Evolutionary conservation across 2,888 invertebrate genomes (phyloP).

Genomic region (Drosophila anomelani): DNA sequence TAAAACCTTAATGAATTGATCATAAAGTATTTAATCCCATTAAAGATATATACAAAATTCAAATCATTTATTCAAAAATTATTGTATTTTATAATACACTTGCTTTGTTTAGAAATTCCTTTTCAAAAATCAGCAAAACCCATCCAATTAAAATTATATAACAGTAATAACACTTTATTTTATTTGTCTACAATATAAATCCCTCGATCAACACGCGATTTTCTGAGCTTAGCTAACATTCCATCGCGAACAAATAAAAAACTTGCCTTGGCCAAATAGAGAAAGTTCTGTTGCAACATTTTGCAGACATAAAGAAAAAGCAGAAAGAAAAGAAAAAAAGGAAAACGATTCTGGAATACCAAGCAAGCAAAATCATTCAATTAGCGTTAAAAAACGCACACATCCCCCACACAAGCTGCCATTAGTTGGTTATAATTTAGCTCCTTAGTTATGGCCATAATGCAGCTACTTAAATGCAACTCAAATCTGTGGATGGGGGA

Average conservation of each 20-base stretch:
- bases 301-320: neutral
- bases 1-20: too few species aligned
- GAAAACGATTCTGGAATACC: conserved; percentile 37
- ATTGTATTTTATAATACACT: neutral
- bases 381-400: conserved; percentile 37
- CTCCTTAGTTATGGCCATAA: conserved; percentile 49
- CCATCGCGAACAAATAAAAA: conserved; percentile 26
- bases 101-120: neutral
- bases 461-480: conserved; percentile 56
- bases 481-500: conserved; percentile 18
- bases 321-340: conserved; percentile 2
- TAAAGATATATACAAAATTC: too few species aligned
- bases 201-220: conserved; percentile 5
- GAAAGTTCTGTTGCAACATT: conserved; percentile 35
- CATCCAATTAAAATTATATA: neutral
- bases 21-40: too few species aligned
- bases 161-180: neutral
- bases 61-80: too few species aligned
- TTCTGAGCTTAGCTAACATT: conserved; percentile 6
- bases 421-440: conserved; percentile 67
- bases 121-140: neutral
- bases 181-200: neutral
- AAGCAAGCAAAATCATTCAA: conserved; percentile 53
- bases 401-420: conserved; percentile 45
- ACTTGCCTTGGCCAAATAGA: conserved; percentile 39